Conservation (phyloP, 2,797 vertebrate species). For the Galagoides demidoff region DNA sequence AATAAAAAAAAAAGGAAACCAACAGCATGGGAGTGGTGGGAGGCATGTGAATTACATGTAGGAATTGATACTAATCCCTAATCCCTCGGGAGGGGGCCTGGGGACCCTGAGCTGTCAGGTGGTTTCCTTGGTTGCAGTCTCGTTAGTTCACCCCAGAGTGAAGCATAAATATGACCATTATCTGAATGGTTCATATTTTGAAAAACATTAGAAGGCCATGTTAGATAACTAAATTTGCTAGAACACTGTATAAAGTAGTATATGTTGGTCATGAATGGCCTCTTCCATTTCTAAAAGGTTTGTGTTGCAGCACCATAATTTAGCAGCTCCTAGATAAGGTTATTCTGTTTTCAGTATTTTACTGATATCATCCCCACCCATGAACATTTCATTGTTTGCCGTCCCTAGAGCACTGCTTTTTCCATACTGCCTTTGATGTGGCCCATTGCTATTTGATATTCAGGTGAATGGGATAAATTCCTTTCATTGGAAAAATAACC, state of each 20-base stretch:
- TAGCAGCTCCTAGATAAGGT: neutral
- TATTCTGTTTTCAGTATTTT: neutral
- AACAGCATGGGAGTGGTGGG: neutral
- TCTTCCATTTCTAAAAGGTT: conserved; percentile 13
- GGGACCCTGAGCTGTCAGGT: neutral
- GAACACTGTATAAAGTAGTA: neutral
- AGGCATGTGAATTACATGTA: neutral
- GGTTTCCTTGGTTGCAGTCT: neutral
- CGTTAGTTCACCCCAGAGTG: neutral
- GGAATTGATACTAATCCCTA: no score
- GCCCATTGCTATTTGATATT: neutral
- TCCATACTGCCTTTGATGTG: neutral
- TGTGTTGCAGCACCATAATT: neutral
- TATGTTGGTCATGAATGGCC: neutral
- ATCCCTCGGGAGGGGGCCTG: neutral
- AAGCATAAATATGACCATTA: neutral
- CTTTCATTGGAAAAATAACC: neutral
- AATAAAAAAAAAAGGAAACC: neutral
- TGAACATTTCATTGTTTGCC: neutral
- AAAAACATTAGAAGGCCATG: neutral
- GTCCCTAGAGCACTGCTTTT: neutral
- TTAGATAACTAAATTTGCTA: neutral
- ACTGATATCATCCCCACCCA: neutral
- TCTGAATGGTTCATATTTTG: neutral
- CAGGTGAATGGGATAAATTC: neutral